Evolutionary conservation across 2,888 invertebrate species (phyloP), one percentile per base, ranked within the genome.

Genomic region (Pachycephus smyrnensis): DNA sequence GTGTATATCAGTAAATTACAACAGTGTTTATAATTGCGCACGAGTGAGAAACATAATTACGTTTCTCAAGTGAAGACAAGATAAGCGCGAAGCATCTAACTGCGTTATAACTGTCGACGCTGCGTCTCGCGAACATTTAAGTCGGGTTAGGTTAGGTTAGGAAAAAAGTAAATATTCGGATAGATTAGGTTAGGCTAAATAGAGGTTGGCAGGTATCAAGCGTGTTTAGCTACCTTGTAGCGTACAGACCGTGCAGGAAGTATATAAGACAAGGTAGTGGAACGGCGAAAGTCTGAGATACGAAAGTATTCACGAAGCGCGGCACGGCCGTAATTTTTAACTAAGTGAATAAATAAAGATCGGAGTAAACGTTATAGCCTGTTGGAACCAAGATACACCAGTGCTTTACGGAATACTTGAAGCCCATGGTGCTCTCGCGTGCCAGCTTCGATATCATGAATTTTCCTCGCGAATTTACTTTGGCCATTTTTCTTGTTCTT

Each of bases 381-480:
- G 23, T 9, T 55, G 23, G 35, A 35, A 9, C 35, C 35, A 35
- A 35, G 11, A 9, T 71, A 71, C 12, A 32, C 31, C 31, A 3
- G 71, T 12, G 23, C 71, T 4, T 31, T 71, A 31, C 33, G 31
- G 6, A 71, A 23, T 33, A 71, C 71, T 15, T 15, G 71, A 33
- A 71, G 31, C 12, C 31, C 31, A 31, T 2, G 33, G 32, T 23
- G 71, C 71, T 32, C 23, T 71, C 12, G 12, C 71, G 6, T 71
- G 31, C 71, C 71, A 31, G 71, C 12, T 31, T 32, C 71, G 71
- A 71, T 71, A 71, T 31, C 71, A 33, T 71, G 71, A 71, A 71
- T 71, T 71, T 33, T 32, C 71, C 71, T 71, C 71, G 71, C 31
- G 71, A 71, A 71, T 71, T 33, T 71, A 31, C 33, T 71, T 71